Base-by-base conservation (phyloP, 2,797 vertebrate species). In the Peromyscus eremicus region DNA sequence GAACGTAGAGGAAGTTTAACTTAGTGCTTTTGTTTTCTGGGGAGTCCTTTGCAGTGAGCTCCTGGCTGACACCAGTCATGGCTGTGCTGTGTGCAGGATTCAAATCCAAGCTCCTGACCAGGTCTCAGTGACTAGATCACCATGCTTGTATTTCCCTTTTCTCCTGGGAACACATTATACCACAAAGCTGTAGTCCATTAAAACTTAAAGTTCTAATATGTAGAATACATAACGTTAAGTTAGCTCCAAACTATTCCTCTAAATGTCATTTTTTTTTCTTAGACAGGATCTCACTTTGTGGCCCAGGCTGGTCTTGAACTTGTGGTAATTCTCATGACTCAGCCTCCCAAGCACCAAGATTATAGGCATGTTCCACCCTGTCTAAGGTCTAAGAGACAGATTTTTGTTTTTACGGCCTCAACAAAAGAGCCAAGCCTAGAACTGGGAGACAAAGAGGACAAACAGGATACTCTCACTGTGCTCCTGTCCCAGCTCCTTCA, bases 341-440 rank as follows among this genome's bases (percentile, higher is more conserved):
- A 62, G 71, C 13, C 19, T 77, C 68, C n/a, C 21, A 62, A 37
- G 21, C 1, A 34, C 43, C 2, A 17, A 17, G 21, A 37, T 52
- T 34, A 14, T 86, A 86, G 17, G 46, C 32, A 71, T 71, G 66
- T 37, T 16, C 8, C 25, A 88, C 16, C 16, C 55, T 60, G 23
- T 21, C 27, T 21, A 40, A 40, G 6, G 5, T 76, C 29, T 55
- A 62, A 34, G 19, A 21, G 71, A 46, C 71, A 60, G 3, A 17
- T 79, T 37, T 73, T 93, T 95, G 68, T 70, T 70, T n/a, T 77
- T 64, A 94, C 89, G 60, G 6, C 10, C 23, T 76, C 43, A 66
- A 27, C 37, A 80, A 32, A 75, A 89, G 10, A 84, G 16, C 52
- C 43, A 92, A 76, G n/a, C 68, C 14, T 21, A n/a, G 7, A 2